A percentile compares a stretch with the other conserved stretches of the same genome.
Conservation (phyloP, 2,888 invertebrate species). For the Drosophila engyochracea region DNA sequence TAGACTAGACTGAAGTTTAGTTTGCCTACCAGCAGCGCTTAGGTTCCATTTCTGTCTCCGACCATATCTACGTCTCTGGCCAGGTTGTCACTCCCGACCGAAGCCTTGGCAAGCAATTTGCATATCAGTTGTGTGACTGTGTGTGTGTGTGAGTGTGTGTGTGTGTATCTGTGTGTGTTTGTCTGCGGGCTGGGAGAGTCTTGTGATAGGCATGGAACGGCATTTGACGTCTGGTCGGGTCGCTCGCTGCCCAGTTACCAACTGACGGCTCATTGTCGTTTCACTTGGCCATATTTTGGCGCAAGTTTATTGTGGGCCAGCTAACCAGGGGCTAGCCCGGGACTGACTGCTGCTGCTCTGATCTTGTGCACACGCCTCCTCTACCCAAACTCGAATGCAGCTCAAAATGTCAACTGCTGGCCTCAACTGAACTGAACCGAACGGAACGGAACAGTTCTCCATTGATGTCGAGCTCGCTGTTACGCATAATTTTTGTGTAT, state of each 20-base stretch:
- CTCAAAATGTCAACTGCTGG: slow-evolving; percentile 53
- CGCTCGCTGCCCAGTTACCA: slow-evolving; percentile 41
- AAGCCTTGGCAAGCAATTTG: slow-evolving; percentile 70
- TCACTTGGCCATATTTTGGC: slow-evolving; percentile 69
- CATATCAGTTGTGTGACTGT: slow-evolving; percentile 60
- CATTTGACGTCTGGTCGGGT: slow-evolving; percentile 62
- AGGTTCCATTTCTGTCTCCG: background rate
- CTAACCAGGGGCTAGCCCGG: slow-evolving; percentile 7
- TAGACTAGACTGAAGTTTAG: slow-evolving; percentile 37
- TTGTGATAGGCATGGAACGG: slow-evolving; percentile 64
- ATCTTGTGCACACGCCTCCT: slow-evolving; percentile 40
- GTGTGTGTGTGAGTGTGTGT: slow-evolving; percentile 7
- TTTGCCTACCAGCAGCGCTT: slow-evolving; percentile 9
- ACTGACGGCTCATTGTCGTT: slow-evolving; percentile 75
- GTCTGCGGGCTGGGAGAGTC: slow-evolving; percentile 51
- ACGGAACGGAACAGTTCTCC: background rate
- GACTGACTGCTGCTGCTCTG: slow-evolving; percentile 11
- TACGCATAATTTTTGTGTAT: slow-evolving; percentile 67
- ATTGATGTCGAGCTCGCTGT: slow-evolving; percentile 38
- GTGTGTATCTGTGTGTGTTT: slow-evolving; percentile 4
- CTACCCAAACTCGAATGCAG: slow-evolving; percentile 16
- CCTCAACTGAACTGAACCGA: background rate
- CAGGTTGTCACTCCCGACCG: slow-evolving; percentile 65
- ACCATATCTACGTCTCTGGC: slow-evolving; percentile 21
- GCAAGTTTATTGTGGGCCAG: slow-evolving; percentile 65